These are phyloP conservation scores for Anser cygnoides DNA, from an alignment of 2,113 vertebrate species.

Conservation along the genomic window DNA sequence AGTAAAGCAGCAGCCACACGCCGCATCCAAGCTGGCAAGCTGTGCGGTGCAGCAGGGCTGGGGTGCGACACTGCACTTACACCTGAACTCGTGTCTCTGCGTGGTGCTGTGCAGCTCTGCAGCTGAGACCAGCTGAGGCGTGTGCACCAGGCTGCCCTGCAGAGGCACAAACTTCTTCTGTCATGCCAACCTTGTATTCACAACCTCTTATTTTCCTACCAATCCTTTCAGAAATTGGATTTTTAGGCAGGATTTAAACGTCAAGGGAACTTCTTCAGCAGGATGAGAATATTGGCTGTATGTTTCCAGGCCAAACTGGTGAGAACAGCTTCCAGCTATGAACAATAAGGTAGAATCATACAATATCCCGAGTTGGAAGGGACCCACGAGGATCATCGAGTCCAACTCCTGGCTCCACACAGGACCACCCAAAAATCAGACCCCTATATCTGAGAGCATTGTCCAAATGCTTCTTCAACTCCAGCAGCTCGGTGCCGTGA, in stretches of 20 bases:
- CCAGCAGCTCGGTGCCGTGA: too few species aligned
- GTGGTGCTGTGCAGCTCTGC: fast-evolving
- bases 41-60: background rate
- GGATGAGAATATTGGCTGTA: background rate
- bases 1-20: fast-evolving
- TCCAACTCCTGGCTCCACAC: too few species aligned
- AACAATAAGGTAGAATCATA: background rate
- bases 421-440: too few species aligned
- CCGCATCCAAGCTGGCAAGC: background rate
- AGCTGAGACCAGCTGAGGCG: too few species aligned
- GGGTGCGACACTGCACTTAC: background rate
- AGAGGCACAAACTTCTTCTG: background rate
- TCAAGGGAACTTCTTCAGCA: background rate
- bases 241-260: background rate
- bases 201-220: background rate
- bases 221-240: background rate
- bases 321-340: background rate
- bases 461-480: too few species aligned
- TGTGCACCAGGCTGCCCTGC: background rate
- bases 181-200: background rate
- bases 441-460: too few species aligned
- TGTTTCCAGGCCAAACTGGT: background rate
- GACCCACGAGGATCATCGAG: too few species aligned
- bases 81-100: background rate
- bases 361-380: too few species aligned